Conservation (phyloP, 2,888 invertebrate species). For the Amphimallon solstitiale region DNA sequence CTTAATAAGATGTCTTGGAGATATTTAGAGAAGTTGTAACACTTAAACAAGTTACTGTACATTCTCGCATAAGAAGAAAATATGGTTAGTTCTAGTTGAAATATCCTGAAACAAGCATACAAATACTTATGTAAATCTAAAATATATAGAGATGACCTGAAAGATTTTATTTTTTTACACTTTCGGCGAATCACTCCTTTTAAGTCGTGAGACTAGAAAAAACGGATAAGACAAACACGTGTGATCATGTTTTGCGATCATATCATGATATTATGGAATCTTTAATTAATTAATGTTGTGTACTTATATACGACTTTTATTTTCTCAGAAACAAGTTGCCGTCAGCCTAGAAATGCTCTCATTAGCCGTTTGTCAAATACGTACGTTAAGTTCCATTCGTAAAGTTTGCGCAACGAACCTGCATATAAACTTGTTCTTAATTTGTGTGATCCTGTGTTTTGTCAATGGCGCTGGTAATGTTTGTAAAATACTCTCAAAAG, state of each 20-base stretch:
- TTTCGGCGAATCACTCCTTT: background rate
- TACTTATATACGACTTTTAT: background rate
- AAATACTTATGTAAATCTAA: background rate
- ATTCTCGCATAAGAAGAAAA: background rate
- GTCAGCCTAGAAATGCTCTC: background rate
- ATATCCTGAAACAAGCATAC: background rate
- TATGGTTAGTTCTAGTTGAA: background rate
- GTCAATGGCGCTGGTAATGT: background rate
- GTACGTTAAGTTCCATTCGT: background rate
- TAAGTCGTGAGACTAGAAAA: background rate
- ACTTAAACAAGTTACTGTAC: background rate
- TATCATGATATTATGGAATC: slow-evolving; percentile 3
- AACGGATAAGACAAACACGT: background rate
- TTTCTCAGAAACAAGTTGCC: slow-evolving; percentile 10
- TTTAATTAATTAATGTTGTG: slow-evolving; percentile 10
- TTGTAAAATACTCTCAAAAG: too few relatives aligned
- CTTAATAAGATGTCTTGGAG: slow-evolving; percentile 15
- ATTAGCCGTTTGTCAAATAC: background rate
- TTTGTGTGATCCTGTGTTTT: background rate
- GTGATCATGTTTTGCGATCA: background rate
- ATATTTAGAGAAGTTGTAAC: slow-evolving; percentile 1
- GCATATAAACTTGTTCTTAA: slow-evolving; percentile 9
- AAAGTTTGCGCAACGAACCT: background rate
- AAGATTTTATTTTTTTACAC: background rate
- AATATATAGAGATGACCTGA: slow-evolving; percentile 1